A percentile compares a stretch with the other conserved stretches of the same genome.
phyloP scores from a whole-genome alignment of 2,888 invertebrate species.

The Drosophila hamatofila region DNA sequence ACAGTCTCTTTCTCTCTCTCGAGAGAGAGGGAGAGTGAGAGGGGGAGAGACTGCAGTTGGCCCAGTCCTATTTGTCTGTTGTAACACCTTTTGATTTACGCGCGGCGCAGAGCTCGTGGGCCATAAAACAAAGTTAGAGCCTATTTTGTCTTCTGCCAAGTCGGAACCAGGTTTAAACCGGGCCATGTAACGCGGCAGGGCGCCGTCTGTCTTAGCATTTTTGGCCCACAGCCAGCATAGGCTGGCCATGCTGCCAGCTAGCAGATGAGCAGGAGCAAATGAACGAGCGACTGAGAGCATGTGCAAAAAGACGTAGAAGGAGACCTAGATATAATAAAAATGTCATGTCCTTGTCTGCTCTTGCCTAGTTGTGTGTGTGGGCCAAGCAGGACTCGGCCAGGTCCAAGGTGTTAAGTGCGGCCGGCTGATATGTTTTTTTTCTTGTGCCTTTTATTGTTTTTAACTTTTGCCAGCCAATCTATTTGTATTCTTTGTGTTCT shows the following conservation, averaged over 20 bases:
- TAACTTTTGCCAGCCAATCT: conserved; percentile 70
- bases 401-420: conserved; percentile 74
- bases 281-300: neutral
- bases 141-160: conserved; percentile 20
- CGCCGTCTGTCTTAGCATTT: conserved; percentile 54
- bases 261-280: neutral
- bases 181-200: conserved; percentile 72
- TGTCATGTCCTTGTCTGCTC: conserved; percentile 72
- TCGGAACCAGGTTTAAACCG: conserved; percentile 52
- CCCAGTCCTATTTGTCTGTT: conserved; percentile 46
- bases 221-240: conserved; percentile 52
- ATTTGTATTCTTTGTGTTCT: conserved; percentile 41
- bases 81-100: conserved; percentile 79
- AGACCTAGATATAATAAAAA: conserved; percentile 69
- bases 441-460: conserved; percentile 66
- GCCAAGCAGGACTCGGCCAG: conserved; percentile 62
- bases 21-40: neutral
- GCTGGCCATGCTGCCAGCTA: conserved; percentile 26
- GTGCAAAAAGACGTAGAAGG: conserved; percentile 34
- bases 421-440: conserved; percentile 50
- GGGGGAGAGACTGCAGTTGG: conserved; percentile 22
- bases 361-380: conserved; percentile 42
- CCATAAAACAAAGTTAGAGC: conserved; percentile 73
- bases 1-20: neutral
- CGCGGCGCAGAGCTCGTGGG: conserved; percentile 54